Conservation (phyloP, 2,797 vertebrate genomes). For the Remorina albescens region DNA sequence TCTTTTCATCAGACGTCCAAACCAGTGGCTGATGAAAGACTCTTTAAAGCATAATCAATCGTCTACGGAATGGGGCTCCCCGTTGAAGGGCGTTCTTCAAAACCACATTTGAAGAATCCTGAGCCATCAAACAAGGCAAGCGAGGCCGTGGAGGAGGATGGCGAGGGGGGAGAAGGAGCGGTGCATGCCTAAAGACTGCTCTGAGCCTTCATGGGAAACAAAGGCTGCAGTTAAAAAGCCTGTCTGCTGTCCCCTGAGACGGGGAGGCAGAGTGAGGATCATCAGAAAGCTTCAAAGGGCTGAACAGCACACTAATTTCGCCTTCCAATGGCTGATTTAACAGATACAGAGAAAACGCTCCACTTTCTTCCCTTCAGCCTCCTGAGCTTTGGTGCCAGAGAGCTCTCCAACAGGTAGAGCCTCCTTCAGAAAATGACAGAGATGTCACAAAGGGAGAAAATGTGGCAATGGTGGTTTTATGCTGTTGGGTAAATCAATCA, state of each 20-base stretch:
- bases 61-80: slow-evolving; percentile 3
- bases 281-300: slow-evolving; percentile 60
- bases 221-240: slow-evolving; percentile 52
- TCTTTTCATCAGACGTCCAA: slow-evolving; percentile 28
- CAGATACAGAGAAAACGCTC: slow-evolving; percentile 40
- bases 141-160: not conserved
- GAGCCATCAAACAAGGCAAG: slow-evolving; percentile 50
- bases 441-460: not conserved
- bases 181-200: slow-evolving; percentile 25
- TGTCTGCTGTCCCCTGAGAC: slow-evolving; percentile 21
- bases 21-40: slow-evolving; percentile 63
- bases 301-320: slow-evolving; percentile 44
- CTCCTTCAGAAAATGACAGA: slow-evolving; percentile 14
- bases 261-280: slow-evolving; percentile 36
- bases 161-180: not conserved
- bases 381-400: slow-evolving; percentile 3
- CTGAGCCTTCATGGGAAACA: slow-evolving; percentile 49
- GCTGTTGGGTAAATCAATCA: not conserved
- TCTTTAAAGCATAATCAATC: slow-evolving; percentile 74
- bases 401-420: not conserved
- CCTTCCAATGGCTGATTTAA: not conserved
- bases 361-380: slow-evolving; percentile 16
- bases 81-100: slow-evolving; percentile 49
- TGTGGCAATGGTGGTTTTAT: not conserved
- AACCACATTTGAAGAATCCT: slow-evolving; percentile 52